phyloP scores from a whole-genome alignment of 1,140 invertebrate species.

The Ceratosolen solmsi region DNA sequence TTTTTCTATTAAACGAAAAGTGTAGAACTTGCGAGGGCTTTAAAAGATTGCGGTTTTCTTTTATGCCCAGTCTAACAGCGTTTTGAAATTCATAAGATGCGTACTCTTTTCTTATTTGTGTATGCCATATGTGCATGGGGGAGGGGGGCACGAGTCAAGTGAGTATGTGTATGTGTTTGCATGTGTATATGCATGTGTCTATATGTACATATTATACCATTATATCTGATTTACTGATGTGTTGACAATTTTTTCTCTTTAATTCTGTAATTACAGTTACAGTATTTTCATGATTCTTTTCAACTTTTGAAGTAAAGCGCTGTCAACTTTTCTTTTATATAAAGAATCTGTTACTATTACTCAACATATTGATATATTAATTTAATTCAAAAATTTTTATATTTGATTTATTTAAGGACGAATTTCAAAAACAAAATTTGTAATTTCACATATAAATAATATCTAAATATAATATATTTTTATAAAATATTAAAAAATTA shows the following conservation, averaged over 20 bases:
- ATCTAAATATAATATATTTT: too few relatives aligned
- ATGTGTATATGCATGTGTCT: too few relatives aligned
- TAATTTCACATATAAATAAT: too few relatives aligned
- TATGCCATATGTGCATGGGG: too few relatives aligned
- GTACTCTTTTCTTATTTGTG: background rate
- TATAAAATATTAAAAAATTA: too few relatives aligned
- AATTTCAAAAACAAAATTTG: too few relatives aligned
- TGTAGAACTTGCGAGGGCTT: conserved; percentile 36
- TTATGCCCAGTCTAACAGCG: conserved; percentile 44
- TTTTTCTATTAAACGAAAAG: conserved; percentile 49
- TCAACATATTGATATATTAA: too few relatives aligned
- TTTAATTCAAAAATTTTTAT: too few relatives aligned
- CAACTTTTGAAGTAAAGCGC: conserved; percentile 7
- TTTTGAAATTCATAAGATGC: conserved; percentile 44
- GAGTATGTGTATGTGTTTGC: too few relatives aligned
- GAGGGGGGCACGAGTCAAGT: too few relatives aligned
- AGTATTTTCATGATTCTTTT: conserved; percentile 21
- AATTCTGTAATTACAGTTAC: background rate
- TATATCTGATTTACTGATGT: conserved; percentile 39
- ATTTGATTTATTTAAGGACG: too few relatives aligned
- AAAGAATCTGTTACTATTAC: background rate
- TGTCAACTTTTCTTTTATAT: conserved; percentile 6
- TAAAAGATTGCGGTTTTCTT: conserved; percentile 48
- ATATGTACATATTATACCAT: conserved; percentile 10
- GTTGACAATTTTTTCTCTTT: conserved; percentile 23